These are phyloP conservation scores for Synanthedon andrenaeformis DNA, from an alignment of 2,888 invertebrate species.

Conservation along the genomic window DNA sequence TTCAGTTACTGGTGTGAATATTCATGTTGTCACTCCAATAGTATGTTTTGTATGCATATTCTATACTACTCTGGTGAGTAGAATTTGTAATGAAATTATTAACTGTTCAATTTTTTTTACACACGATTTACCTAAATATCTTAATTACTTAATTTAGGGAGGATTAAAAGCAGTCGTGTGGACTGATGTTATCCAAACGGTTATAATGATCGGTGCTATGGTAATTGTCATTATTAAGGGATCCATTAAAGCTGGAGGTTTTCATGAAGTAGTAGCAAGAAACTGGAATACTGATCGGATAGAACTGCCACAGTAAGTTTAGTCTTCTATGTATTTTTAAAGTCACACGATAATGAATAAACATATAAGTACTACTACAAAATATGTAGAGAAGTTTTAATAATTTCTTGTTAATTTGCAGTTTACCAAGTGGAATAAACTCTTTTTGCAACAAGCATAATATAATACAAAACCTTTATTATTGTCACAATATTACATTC, in stretches of 20 bases:
- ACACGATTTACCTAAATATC: neutral
- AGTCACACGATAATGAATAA: neutral
- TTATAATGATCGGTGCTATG: slow-evolving; percentile 78
- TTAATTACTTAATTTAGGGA: slow-evolving; percentile 46
- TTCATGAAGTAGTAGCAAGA: slow-evolving; percentile 65
- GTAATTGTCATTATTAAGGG: slow-evolving; percentile 74
- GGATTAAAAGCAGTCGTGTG: slow-evolving; percentile 79
- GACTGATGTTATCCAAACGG: slow-evolving; percentile 78
- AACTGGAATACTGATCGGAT: slow-evolving; percentile 72
- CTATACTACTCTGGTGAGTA: slow-evolving; percentile 80
- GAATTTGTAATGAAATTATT: slow-evolving; percentile 7
- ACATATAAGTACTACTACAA: too few species aligned
- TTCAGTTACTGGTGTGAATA: slow-evolving; percentile 80
- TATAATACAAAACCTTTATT: too few species aligned
- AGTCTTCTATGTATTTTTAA: neutral
- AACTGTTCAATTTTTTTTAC: neutral
- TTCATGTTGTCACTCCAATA: slow-evolving; percentile 79
- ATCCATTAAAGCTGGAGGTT: slow-evolving; percentile 74
- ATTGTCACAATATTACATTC: too few species aligned
- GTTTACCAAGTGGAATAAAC: too few species aligned
- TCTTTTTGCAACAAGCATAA: too few species aligned
- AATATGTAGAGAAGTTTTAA: too few species aligned
- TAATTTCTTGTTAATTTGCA: too few species aligned
- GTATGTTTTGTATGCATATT: slow-evolving; percentile 84
- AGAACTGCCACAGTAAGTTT: slow-evolving; percentile 70